Evolutionary conservation across 2,888 invertebrate species (phyloP).

Genomic region (Ophion ventricosus): DNA sequence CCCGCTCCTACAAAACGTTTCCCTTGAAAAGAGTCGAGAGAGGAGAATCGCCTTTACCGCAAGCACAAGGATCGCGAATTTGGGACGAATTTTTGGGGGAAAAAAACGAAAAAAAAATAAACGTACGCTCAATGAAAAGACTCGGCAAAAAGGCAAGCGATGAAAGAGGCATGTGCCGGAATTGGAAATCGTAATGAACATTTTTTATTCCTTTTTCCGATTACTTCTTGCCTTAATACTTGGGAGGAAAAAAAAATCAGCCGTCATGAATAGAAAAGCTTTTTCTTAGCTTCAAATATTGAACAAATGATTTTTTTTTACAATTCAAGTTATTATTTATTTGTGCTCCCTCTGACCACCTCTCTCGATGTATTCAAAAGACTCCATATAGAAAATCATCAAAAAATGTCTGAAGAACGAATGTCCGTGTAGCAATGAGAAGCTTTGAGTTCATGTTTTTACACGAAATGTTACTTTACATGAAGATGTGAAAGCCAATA

Average conservation of each 20-base stretch:
- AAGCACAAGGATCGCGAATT: slow-evolving; percentile 44
- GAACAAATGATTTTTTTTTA: background rate
- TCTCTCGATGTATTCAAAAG: no score
- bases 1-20: slow-evolving; percentile 41
- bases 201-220: background rate
- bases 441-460: slow-evolving; percentile 35
- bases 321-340: background rate
- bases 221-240: background rate
- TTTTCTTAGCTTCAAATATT: no score
- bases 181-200: slow-evolving; percentile 15
- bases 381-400: background rate
- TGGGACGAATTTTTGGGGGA: slow-evolving; percentile 15
- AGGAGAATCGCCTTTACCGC: slow-evolving; percentile 52
- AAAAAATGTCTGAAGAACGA: background rate
- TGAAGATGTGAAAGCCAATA: slow-evolving; percentile 55
- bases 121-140: background rate
- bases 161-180: background rate
- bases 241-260: no score
- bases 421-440: background rate
- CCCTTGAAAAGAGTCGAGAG: slow-evolving; percentile 55
- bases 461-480: slow-evolving; percentile 74
- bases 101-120: slow-evolving; percentile 30
- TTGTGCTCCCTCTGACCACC: no score
- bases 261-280: no score
- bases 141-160: slow-evolving; percentile 19